A percentile compares a stretch with the other conserved stretches of the same genome.
Conservation (phyloP, 2,113 vertebrate species). For the Hystrix brachyura region DNA sequence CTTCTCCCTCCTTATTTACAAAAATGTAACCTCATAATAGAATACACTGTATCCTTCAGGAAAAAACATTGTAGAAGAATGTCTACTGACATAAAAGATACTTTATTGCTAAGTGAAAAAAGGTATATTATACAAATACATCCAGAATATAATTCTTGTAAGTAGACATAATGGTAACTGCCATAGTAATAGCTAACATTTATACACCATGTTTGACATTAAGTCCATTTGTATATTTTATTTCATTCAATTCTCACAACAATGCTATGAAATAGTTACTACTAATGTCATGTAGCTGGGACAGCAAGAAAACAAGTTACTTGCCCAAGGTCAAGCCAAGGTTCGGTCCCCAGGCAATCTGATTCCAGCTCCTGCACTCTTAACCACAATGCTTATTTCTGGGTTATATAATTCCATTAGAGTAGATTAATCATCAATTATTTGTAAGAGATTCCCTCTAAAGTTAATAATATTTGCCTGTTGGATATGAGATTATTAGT, state of each 20-base stretch:
- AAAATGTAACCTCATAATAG: not conserved
- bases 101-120: not conserved
- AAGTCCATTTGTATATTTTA: not conserved
- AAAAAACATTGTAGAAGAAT: not conserved
- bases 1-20: no score
- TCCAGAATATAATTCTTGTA: not conserved
- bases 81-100: not conserved
- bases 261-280: not conserved
- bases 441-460: not conserved
- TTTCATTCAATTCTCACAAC: not conserved
- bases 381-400: not conserved
- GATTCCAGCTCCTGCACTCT: not conserved
- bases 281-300: not conserved
- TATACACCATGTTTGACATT: not conserved
- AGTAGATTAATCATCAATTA: not conserved
- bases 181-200: not conserved
- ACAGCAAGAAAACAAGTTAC: not conserved
- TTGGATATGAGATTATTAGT: not conserved
- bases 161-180: not conserved
- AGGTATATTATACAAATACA: not conserved
- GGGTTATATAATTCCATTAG: not conserved
- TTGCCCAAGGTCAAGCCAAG: not conserved
- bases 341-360: not conserved
- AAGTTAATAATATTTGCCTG: constrained; percentile 2
- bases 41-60: not conserved